Evolutionary conservation across 2,888 invertebrate genomes (phyloP), one percentile per base, ranked within the genome.

Genomic region (Drymonia ruficornis): DNA sequence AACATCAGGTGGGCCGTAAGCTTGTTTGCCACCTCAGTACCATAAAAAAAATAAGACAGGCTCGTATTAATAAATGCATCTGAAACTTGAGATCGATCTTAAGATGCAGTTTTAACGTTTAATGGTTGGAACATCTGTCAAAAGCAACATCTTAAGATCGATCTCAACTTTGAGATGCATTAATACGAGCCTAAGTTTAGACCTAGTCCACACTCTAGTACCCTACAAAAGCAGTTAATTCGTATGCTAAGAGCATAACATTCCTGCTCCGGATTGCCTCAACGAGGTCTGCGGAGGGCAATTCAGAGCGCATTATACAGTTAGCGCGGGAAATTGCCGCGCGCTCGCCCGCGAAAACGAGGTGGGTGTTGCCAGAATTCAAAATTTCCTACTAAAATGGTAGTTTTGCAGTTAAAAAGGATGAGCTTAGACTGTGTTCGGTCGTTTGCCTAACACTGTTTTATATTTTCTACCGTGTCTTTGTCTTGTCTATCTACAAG

Each of bases 281-380:
- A 49, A 49, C 55, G 65, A 71, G 54, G 70, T 50, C 53, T 49
- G 44, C 48, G 58, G 46, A 50, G 52, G 64, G 65, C 65, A 74
- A 77, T 71, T 65, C 55, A 56, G 53, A 47, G 65, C 59, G 58
- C 70, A 72, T 76, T 81, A 79, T 68, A 68, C 68, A 65, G 72
- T 77, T 78, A 72, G 67, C 65, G 63, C 61, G 66, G 67, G 66
- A 78, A 75, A 81, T 78, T 74, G 77, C 79, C 56, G 55, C 47
- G 16, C 47, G 18, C 34, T 76, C 81, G 67, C 70, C 68, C 70
- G 71, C 70, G 69, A 72, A 78, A 80, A 76, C 61, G 61, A 67
- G 28, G 15, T 45, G 18, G 8, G 45, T 45, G 45, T 45, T 45
- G 45, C 45, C 45, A 28, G 19, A 15, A 19, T 43, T 19, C 1